Base-by-base conservation (phyloP, 2,797 vertebrate genomes). In the Limnodromus scolopaceus region DNA sequence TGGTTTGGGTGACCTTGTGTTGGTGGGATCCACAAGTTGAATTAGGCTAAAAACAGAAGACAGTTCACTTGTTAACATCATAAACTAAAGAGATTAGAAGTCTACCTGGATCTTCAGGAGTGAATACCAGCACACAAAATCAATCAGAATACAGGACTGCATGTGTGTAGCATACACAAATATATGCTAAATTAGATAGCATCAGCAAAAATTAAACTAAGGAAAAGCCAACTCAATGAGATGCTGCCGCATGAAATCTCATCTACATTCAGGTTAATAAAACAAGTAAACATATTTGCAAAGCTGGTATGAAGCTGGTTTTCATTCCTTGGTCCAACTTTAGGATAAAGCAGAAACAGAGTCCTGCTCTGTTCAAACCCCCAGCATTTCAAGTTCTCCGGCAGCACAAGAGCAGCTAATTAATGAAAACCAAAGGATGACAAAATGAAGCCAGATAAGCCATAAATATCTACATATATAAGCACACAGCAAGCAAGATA, bases 401-500 rank as follows among this genome's bases (percentile, higher is more conserved):
- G 15, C 74, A 87, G 55, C 41, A 49, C 55, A 36, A 68, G 68
- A 92, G 61, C 25, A 76, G 51, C 36, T 78, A 76, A 83, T 78
- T 51, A 94, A 54, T 2, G 0, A 65, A 93, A 89, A 15, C 39
- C 70, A n/a, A 91, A 79, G 16, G 74, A 80, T 66, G 81, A 91
- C 7, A 7, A 84, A 89, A 95, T 3, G 23, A 92, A 94, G 48
- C 68, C 80, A 65, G 43, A 84, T 60, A 84, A 89, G 39, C 70
- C 80, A 82, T 24, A 87, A 84, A 89, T 30, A 80, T 66, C 78
- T 79, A 82, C 74, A 77, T 17, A 57, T 8, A 95, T 45, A 93
- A 80, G 24, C 81, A 92, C 57, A 85, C 48, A 88, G 34, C 76
- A 96, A 97, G 81, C 78, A 77, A 92, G n/a, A 94, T 45, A 96